Conservation (phyloP, 2,888 invertebrate genomes). For the Tipula unca region DNA sequence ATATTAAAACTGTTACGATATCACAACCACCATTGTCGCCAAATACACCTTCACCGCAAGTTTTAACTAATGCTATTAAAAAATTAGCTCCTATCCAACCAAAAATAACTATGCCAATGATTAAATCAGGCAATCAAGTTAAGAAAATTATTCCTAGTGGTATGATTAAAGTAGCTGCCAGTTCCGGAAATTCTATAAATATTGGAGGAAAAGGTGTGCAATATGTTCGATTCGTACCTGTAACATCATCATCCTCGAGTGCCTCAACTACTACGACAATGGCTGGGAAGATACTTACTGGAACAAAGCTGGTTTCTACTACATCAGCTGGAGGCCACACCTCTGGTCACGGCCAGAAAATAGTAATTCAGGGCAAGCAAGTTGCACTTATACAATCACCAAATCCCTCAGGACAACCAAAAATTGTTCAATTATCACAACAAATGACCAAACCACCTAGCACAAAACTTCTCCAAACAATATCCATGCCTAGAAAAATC, state of each 20-base stretch:
- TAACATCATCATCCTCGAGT: conserved; percentile 36
- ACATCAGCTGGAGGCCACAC: background rate
- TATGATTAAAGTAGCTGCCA: background rate
- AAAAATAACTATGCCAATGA: background rate
- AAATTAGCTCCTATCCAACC: conserved; percentile 15
- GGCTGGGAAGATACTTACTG: conserved; percentile 28
- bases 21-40: background rate
- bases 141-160: background rate
- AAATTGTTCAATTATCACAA: background rate
- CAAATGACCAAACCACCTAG: background rate
- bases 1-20: background rate
- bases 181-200: background rate
- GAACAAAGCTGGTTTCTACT: conserved; percentile 25
- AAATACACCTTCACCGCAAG: background rate
- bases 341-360: conserved; percentile 26
- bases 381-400: conserved; percentile 40
- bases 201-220: conserved; percentile 36
- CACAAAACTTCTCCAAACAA: conserved; percentile 15
- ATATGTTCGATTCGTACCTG: conserved; percentile 57
- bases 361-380: conserved; percentile 26
- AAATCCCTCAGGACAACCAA: conserved; percentile 28
- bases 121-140: background rate
- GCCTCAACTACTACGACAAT: conserved; percentile 29
- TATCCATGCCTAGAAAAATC: conserved; percentile 37
- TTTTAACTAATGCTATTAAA: conserved; percentile 16